A percentile compares a stretch with the other conserved stretches of the same genome.
Evolutionary conservation across 2,888 invertebrate genomes (phyloP).

Genomic region (Spilosoma lubricipeda): DNA sequence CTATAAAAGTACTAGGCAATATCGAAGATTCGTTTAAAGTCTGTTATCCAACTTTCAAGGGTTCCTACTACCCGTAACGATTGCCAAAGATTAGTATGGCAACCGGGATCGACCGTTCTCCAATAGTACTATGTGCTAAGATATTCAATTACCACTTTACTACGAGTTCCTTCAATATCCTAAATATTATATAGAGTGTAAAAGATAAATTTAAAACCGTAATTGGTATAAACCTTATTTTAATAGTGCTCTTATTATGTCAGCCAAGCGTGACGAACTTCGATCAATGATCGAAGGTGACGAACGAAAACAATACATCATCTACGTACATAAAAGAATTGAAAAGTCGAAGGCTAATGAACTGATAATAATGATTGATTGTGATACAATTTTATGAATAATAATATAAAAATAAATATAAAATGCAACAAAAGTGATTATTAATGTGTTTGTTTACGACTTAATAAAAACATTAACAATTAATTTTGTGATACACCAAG

Average conservation of each 20-base stretch:
- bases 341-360: conserved; percentile 41
- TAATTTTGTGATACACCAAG: neutral
- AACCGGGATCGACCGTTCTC: too few species aligned
- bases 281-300: too few species aligned
- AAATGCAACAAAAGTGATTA: conserved; percentile 16
- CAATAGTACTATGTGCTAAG: too few species aligned
- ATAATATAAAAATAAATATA: conserved; percentile 32
- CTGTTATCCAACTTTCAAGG: too few species aligned
- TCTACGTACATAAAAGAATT: conserved; percentile 28
- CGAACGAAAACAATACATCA: neutral
- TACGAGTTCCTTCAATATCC: too few species aligned
- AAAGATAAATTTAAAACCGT: neutral
- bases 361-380: conserved; percentile 50
- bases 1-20: too few species aligned
- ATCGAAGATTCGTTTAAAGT: too few species aligned
- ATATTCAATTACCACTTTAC: too few species aligned
- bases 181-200: neutral
- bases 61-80: too few species aligned
- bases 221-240: neutral
- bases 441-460: neutral
- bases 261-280: neutral
- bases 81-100: too few species aligned
- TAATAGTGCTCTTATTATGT: neutral
- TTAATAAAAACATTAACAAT: neutral
- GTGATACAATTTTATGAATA: conserved; percentile 31